Base-by-base conservation (phyloP, 2,797 vertebrate species). In the Phrynocephalus forsythii region DNA sequence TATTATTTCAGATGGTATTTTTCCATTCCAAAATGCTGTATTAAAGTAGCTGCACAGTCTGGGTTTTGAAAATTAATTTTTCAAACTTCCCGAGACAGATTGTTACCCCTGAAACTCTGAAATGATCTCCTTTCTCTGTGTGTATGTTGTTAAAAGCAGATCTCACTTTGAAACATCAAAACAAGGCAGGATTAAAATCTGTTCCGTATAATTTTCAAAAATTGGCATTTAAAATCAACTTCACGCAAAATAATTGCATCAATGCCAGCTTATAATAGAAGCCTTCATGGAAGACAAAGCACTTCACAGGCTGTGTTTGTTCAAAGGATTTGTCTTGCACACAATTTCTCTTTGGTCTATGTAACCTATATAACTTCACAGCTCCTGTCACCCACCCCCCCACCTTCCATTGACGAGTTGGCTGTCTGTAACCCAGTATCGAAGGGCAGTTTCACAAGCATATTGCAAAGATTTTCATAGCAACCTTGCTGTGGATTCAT, bases 391-490 rank as follows among this genome's bases (percentile, higher is more conserved):
- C 16, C 91, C 26, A 8, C 30, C 16, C 91, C 26, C 15, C 30
- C 7, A 33, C 6, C 7, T 24, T 72, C 91, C 80, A 82, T 89
- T 91, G 82, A 94, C 89, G 84, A 92, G 93, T 93, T 94, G 82
- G 90, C 88, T 94, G 90, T 86, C 94, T 84, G 88, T 87, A 86
- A 84, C 38, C 79, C 77, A 79, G 85, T 94, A 93, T 95, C 90
- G 75, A 94, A 85, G 26, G 83, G 50, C 79, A 88, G 81, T 92
- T 94, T 92, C 91, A 92, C 89, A 91, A 87, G 86, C 82, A 72
- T 78, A 90, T 86, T 60, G 56, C 88, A 95, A 93, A 77, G 92
- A 94, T 95, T 95, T 94, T 94, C 94, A 67, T 84, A 92, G 90
- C 38, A 93, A 73, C 67, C 83, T 10, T 89, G 93, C 75, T 82